These are phyloP conservation scores for Yponomeuta cagnagella DNA, from an alignment of 2,888 invertebrate genomes.

Conservation along the genomic window DNA sequence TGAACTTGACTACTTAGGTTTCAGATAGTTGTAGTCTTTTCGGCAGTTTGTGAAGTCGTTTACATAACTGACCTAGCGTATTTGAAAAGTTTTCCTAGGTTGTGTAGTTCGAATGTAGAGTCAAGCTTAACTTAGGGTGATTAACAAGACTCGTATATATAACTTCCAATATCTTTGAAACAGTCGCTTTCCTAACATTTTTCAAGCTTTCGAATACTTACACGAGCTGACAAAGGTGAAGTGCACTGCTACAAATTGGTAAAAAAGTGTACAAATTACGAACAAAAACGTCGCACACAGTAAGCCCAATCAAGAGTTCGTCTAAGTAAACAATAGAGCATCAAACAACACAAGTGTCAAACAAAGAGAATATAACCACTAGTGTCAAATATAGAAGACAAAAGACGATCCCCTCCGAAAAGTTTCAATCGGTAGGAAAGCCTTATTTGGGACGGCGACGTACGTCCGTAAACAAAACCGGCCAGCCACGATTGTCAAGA, in stretches of 20 bases:
- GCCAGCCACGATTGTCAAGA: not conserved
- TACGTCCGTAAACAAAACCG: not conserved
- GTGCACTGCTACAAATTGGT: not conserved
- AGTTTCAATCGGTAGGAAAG: not conserved
- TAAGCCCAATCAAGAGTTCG: too few species aligned
- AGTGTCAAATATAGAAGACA: not conserved
- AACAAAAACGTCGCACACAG: too few species aligned
- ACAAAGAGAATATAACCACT: too few species aligned
- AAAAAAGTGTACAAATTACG: not conserved
- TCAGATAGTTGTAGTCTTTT: not conserved
- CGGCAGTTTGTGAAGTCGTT: not conserved
- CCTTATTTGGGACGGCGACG: not conserved
- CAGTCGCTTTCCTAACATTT: too few species aligned
- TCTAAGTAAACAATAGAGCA: not conserved
- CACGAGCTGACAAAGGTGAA: not conserved
- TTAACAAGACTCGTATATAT: too few species aligned
- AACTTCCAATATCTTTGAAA: too few species aligned
- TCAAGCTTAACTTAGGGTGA: too few species aligned
- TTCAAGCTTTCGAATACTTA: too few species aligned
- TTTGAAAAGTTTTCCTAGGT: not conserved
- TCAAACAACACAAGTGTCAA: not conserved
- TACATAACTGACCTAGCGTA: not conserved
- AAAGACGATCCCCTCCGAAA: not conserved
- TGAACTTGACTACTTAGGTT: slow-evolving; percentile 51
- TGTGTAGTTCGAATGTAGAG: too few species aligned